Evolutionary conservation across 1,140 invertebrate species (phyloP).

Genomic region (Drosophila ogumai): DNA sequence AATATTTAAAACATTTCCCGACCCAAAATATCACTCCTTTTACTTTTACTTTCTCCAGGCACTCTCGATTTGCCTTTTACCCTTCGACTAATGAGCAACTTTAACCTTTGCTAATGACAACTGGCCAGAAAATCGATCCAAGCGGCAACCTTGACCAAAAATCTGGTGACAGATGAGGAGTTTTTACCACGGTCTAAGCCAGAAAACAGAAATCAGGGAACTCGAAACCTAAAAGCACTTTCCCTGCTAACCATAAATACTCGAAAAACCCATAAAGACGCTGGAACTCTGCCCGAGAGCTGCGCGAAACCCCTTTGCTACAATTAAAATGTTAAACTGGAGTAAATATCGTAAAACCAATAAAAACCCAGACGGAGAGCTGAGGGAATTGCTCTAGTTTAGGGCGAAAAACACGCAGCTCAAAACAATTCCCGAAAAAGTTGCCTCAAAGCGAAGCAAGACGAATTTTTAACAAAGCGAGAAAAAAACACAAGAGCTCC

Average conservation of each 20-base stretch:
- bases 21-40: slow-evolving; percentile 4
- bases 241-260: slow-evolving; percentile 50
- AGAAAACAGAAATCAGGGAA: slow-evolving; percentile 23
- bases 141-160: slow-evolving; percentile 48
- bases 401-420: slow-evolving; percentile 42
- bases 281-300: slow-evolving; percentile 1
- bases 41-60: slow-evolving; percentile 21
- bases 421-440: slow-evolving; percentile 52
- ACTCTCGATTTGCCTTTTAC: slow-evolving; percentile 49
- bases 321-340: slow-evolving; percentile 83
- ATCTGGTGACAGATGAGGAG: slow-evolving; percentile 43
- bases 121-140: slow-evolving; percentile 25
- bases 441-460: slow-evolving; percentile 68
- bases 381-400: slow-evolving; percentile 47
- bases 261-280: slow-evolving; percentile 36
- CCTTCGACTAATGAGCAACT: slow-evolving; percentile 57
- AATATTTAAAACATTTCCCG: not conserved
- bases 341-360: slow-evolving; percentile 70
- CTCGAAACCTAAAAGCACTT: slow-evolving; percentile 45
- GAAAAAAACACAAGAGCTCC: slow-evolving; percentile 31
- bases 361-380: slow-evolving; percentile 28
- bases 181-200: slow-evolving; percentile 28
- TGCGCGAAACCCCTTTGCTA: slow-evolving; percentile 47
- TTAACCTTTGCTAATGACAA: slow-evolving; percentile 77
- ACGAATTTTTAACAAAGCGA: slow-evolving; percentile 57